Conservation (phyloP, 2,888 invertebrate genomes). For the Branchellion lobata region DNA sequence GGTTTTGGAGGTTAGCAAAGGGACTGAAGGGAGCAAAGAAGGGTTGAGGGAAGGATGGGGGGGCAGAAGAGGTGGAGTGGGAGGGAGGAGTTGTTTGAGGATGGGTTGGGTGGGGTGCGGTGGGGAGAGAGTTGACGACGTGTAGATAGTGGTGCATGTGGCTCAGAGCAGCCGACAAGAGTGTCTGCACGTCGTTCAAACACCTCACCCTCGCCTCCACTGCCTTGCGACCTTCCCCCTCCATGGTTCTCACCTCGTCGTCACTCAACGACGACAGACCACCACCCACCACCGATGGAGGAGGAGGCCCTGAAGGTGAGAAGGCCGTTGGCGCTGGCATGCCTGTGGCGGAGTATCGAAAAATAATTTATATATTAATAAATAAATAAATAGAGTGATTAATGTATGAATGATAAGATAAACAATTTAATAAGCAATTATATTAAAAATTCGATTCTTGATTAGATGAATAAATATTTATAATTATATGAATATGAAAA, state of each 20-base stretch:
- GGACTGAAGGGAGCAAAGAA: too few relatives aligned
- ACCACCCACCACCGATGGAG: constrained; percentile 58
- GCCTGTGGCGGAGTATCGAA: background rate
- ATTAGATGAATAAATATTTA: too few relatives aligned
- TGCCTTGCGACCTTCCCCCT: constrained; percentile 81
- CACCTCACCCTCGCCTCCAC: constrained; percentile 86
- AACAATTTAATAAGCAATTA: too few relatives aligned
- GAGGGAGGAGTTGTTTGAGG: background rate
- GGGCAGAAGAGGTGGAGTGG: background rate
- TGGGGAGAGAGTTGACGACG: background rate
- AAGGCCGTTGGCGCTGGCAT: background rate
- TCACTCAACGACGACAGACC: constrained; percentile 73
- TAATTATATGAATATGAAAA: too few relatives aligned
- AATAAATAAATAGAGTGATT: too few relatives aligned
- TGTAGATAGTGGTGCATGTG: constrained; percentile 81
- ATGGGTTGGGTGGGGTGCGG: background rate
- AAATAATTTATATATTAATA: too few relatives aligned
- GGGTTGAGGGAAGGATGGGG: background rate
- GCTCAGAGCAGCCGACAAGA: constrained; percentile 87
- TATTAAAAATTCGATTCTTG: too few relatives aligned
- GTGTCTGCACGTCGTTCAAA: constrained; percentile 79
- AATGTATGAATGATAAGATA: too few relatives aligned
- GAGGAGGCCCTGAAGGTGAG: constrained; percentile 3
- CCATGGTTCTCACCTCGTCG: constrained; percentile 83
- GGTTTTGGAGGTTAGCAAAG: background rate